Conservation (phyloP, 2,113 vertebrate species). For the Melanostigma gelatinosum region DNA sequence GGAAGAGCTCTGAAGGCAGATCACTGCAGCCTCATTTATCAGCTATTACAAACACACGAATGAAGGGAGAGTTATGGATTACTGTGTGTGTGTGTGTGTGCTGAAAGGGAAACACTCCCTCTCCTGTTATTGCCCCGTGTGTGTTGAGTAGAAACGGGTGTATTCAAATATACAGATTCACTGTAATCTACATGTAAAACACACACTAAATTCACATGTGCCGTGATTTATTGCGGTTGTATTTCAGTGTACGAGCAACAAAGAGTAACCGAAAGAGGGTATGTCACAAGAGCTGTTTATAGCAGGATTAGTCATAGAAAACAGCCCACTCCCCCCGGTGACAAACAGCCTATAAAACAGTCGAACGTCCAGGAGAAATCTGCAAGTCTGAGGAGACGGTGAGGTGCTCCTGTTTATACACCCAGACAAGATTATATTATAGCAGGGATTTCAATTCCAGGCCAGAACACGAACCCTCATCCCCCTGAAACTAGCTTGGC, state of each 20-base stretch:
- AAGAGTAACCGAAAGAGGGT: conserved; percentile 65
- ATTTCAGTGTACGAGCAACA: conserved; percentile 40
- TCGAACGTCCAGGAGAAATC: conserved; percentile 58
- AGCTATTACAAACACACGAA: conserved; percentile 37
- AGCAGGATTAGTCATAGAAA: conserved; percentile 80
- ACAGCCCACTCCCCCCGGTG: conserved; percentile 70
- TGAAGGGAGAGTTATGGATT: conserved; percentile 14
- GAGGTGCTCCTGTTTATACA: conserved; percentile 23
- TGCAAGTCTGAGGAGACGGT: conserved; percentile 35
- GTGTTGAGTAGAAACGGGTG: neutral
- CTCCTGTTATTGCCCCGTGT: neutral
- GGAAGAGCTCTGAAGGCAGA: conserved; percentile 54
- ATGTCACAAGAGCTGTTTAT: conserved; percentile 78
- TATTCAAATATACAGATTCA: conserved; percentile 10
- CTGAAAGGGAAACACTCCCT: neutral
- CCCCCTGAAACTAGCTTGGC: conserved; percentile 39
- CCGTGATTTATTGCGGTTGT: conserved; percentile 37
- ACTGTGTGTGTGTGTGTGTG: neutral
- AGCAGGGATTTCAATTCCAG: conserved; percentile 57
- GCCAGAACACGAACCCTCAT: conserved; percentile 30
- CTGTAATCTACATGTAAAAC: conserved; percentile 27
- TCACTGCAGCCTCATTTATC: conserved; percentile 55
- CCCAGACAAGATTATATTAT: conserved; percentile 63
- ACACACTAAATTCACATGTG: conserved; percentile 15
- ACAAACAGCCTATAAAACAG: conserved; percentile 70